These are phyloP conservation scores for Acleris laterana DNA, from an alignment of 2,888 invertebrate genomes.

Conservation along the genomic window DNA sequence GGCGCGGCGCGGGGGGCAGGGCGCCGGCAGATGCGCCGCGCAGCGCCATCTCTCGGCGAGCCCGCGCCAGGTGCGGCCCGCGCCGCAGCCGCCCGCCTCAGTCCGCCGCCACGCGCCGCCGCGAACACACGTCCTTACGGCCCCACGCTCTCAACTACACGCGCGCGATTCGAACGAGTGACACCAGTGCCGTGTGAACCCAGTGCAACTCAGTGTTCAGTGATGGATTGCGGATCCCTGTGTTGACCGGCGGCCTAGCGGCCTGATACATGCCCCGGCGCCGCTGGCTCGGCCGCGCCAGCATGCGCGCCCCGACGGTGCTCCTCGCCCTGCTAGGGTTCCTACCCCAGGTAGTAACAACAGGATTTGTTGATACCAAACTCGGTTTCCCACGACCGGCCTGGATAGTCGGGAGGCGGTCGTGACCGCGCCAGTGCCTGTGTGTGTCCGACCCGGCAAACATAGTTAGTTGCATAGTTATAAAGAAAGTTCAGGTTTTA, in stretches of 20 bases:
- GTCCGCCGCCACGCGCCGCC: slow-evolving; percentile 81
- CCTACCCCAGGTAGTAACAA: slow-evolving; percentile 79
- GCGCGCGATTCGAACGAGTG: slow-evolving; percentile 82
- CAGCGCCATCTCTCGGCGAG: slow-evolving; percentile 80
- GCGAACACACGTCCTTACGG: slow-evolving; percentile 68
- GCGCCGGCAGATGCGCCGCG: slow-evolving; percentile 78
- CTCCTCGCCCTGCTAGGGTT: slow-evolving; percentile 83
- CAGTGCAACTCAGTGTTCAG: slow-evolving; percentile 80
- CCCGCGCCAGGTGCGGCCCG: slow-evolving; percentile 73
- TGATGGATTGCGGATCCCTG: slow-evolving; percentile 79
- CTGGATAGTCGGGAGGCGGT: slow-evolving; percentile 76
- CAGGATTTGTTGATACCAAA: slow-evolving; percentile 42
- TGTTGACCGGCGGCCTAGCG: slow-evolving; percentile 72
- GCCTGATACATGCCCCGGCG: slow-evolving; percentile 80
- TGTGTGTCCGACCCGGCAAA: slow-evolving; percentile 79
- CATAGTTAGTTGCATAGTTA: slow-evolving; percentile 75
- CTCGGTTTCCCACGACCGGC: slow-evolving; percentile 77
- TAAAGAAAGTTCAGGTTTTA: slow-evolving; percentile 84
- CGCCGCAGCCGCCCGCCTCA: slow-evolving; percentile 78
- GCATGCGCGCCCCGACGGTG: slow-evolving; percentile 83
- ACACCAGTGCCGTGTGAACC: slow-evolving; percentile 55
- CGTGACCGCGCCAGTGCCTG: slow-evolving; percentile 79
- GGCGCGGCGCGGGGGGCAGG: slow-evolving; percentile 49
- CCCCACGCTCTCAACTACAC: slow-evolving; percentile 64
- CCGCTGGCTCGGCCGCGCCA: slow-evolving; percentile 81